Evolutionary conservation across 1,140 invertebrate genomes (phyloP).

Genomic region (Bombus impatiens): DNA sequence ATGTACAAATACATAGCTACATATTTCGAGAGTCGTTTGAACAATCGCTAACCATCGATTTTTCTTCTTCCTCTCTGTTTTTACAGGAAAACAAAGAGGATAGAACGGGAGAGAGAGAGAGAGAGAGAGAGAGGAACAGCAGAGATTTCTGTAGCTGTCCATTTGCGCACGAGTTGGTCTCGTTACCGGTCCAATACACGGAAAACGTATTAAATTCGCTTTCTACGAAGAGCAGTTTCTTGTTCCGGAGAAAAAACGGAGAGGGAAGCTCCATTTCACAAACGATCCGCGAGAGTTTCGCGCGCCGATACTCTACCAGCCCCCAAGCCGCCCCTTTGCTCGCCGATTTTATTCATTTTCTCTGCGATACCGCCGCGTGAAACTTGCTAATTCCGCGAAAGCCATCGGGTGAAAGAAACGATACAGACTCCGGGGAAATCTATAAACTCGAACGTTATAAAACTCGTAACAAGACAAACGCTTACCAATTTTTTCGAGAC

Average conservation of each 20-base stretch:
- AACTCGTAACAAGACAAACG: slow-evolving; percentile 47
- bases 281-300: slow-evolving; percentile 48
- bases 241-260: slow-evolving; percentile 10
- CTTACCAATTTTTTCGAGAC: background rate
- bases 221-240: slow-evolving; percentile 47
- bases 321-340: too few species aligned
- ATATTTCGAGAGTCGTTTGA: background rate
- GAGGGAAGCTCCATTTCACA: slow-evolving; percentile 22
- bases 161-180: background rate
- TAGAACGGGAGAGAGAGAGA: too few species aligned
- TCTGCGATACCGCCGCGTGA: slow-evolving; percentile 35
- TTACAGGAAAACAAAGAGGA: background rate
- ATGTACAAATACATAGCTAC: background rate
- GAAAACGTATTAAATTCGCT: slow-evolving; percentile 41
- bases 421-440: slow-evolving; percentile 63
- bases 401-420: slow-evolving; percentile 51
- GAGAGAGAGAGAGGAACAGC: background rate
- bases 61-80: background rate
- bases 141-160: background rate
- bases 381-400: slow-evolving; percentile 68
- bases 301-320: slow-evolving; percentile 23
- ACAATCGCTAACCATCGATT: background rate
- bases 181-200: slow-evolving; percentile 29
- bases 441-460: slow-evolving; percentile 65
- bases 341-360: slow-evolving; percentile 52